Conservation (phyloP, 2,888 invertebrate genomes). For the Bellardia bayeri region DNA sequence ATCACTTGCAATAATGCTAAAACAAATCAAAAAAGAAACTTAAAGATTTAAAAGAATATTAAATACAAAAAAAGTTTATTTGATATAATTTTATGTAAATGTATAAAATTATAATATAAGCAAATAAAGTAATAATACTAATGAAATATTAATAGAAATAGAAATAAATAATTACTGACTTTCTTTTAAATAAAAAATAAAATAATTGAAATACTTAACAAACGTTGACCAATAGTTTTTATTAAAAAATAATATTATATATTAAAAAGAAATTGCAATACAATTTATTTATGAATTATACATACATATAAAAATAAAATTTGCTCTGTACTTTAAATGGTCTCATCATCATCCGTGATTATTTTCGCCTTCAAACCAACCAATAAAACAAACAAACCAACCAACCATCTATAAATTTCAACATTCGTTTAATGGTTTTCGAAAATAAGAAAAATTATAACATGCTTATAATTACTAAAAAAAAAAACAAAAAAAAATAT, state of each 20-base stretch:
- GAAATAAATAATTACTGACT: constrained; percentile 67
- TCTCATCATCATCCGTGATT: constrained; percentile 85
- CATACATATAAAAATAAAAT: constrained; percentile 71
- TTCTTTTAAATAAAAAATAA: constrained; percentile 30
- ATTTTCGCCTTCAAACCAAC: constrained; percentile 81
- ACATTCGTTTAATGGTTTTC: constrained; percentile 46
- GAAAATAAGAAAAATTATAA: constrained; percentile 27
- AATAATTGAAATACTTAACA: constrained; percentile 24
- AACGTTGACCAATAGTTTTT: constrained; percentile 57
- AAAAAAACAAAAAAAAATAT: constrained; percentile 49
- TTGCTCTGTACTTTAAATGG: constrained; percentile 81
- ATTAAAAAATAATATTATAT: constrained; percentile 28
- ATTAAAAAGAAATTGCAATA: constrained; percentile 35
- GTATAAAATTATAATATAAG: constrained; percentile 42
- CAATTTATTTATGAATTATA: constrained; percentile 10
- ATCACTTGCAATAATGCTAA: constrained; percentile 1
- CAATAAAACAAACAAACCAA: background rate
- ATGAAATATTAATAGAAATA: constrained; percentile 19
- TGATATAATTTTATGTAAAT: constrained; percentile 54
- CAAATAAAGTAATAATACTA: constrained; percentile 37
- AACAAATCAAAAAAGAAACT: constrained; percentile 59
- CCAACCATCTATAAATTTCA: constrained; percentile 76
- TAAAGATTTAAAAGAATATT: constrained; percentile 29
- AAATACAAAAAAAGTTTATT: constrained; percentile 20
- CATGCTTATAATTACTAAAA: constrained; percentile 28